phyloP scores from a whole-genome alignment of 2,888 invertebrate species.

The Drosophila macrospina region DNA sequence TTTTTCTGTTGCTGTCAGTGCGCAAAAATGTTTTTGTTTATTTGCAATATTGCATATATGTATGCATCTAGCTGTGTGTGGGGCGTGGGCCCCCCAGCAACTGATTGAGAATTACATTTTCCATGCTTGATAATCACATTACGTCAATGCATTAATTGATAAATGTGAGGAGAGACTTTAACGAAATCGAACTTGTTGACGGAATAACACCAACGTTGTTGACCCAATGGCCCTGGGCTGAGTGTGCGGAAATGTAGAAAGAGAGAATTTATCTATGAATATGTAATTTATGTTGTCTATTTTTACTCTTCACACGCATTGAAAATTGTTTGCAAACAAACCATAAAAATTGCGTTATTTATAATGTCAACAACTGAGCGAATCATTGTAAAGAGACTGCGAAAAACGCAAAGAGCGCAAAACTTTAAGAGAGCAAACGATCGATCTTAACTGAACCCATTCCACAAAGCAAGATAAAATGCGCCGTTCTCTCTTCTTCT shows the following conservation, averaged over 20 bases:
- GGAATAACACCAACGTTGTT: slow-evolving; percentile 18
- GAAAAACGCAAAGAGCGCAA: slow-evolving; percentile 1
- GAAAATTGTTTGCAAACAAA: slow-evolving; percentile 60
- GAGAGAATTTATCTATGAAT: slow-evolving; percentile 5
- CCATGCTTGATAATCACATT: slow-evolving; percentile 59
- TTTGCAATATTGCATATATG: not conserved
- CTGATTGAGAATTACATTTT: slow-evolving; percentile 39
- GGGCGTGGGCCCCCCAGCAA: slow-evolving; percentile 27
- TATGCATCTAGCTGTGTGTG: not conserved
- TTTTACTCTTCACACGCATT: slow-evolving; percentile 4
- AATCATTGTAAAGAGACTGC: slow-evolving; percentile 15
- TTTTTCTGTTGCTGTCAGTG: slow-evolving; percentile 41
- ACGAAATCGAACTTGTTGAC: slow-evolving; percentile 49
- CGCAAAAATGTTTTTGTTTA: slow-evolving; percentile 45
- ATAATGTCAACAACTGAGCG: slow-evolving; percentile 48
- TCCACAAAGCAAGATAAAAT: slow-evolving; percentile 35
- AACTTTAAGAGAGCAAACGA: slow-evolving; percentile 42
- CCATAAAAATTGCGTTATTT: slow-evolving; percentile 40
- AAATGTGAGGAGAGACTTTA: slow-evolving; percentile 28
- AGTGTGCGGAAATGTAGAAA: not conserved
- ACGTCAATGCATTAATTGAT: slow-evolving; percentile 66
- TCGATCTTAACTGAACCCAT: slow-evolving; percentile 24
- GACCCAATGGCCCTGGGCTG: slow-evolving; percentile 1
- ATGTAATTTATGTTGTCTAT: slow-evolving; percentile 2
- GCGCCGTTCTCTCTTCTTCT: slow-evolving; percentile 24